Conservation (phyloP, 2,888 invertebrate genomes). For the Habroteleia sp. region DNA sequence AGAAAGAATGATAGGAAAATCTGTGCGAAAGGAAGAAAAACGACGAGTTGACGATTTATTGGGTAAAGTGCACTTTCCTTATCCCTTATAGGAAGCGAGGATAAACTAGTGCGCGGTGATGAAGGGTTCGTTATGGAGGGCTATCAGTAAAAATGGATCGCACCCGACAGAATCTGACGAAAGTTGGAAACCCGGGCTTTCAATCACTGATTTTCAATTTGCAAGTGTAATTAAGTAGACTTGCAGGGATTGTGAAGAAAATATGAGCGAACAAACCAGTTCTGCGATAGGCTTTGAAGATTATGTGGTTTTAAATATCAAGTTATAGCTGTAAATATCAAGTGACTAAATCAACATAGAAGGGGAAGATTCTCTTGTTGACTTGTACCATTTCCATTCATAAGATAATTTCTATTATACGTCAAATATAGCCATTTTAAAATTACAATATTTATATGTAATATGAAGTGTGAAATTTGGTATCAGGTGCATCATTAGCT, state of each 20-base stretch:
- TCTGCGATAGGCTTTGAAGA: neutral
- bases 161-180: slow-evolving; percentile 11
- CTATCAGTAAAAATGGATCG: slow-evolving; percentile 49
- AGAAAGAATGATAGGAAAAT: slow-evolving; percentile 64
- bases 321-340: too few relatives aligned
- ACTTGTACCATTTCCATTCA: too few relatives aligned
- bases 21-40: slow-evolving; percentile 56
- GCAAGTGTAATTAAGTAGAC: slow-evolving; percentile 37
- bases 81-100: slow-evolving; percentile 45
- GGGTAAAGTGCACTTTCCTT: slow-evolving; percentile 56
- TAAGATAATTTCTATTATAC: too few relatives aligned
- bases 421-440: too few relatives aligned
- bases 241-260: slow-evolving; percentile 8
- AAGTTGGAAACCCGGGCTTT: slow-evolving; percentile 28
- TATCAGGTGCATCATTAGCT: too few relatives aligned
- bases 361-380: too few relatives aligned
- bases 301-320: too few relatives aligned
- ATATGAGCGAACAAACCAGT: neutral
- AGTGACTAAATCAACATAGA: too few relatives aligned
- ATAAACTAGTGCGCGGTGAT: slow-evolving; percentile 56
- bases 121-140: slow-evolving; percentile 57
- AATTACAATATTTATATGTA: too few relatives aligned
- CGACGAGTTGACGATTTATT: slow-evolving; percentile 61
- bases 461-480: too few relatives aligned
- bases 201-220: slow-evolving; percentile 52